Conservation (phyloP, 2,888 invertebrate genomes). For the Macrosiphum euphorbiae region DNA sequence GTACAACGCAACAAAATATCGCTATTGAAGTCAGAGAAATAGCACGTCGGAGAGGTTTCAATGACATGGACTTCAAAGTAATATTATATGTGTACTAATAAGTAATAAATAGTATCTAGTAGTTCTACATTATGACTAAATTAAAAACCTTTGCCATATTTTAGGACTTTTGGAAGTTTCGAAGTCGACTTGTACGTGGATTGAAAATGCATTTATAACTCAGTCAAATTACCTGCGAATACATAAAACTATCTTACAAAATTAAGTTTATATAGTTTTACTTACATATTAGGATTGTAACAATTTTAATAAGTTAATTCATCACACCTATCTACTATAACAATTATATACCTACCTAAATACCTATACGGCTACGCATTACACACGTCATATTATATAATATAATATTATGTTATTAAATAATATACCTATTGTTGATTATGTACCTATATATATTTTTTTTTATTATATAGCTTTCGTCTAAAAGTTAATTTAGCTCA, state of each 20-base stretch:
- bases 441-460: too few species aligned
- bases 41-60: constrained; percentile 70
- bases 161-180: constrained; percentile 52
- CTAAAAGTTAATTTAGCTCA: neutral
- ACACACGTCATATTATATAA: neutral
- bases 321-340: neutral
- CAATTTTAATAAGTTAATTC: neutral
- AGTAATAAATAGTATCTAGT: neutral
- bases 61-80: constrained; percentile 57
- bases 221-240: neutral
- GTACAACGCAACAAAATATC: constrained; percentile 77
- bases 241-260: neutral
- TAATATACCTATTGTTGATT: too few species aligned
- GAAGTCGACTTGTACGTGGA: constrained; percentile 47
- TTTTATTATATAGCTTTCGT: neutral
- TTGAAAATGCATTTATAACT: constrained; percentile 46
- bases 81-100: neutral
- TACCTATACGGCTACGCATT: neutral
- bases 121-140: neutral
- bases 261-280: neutral
- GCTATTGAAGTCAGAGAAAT: constrained; percentile 75
- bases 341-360: neutral
- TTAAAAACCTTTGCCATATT: constrained; percentile 14
- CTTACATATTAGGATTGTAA: neutral
- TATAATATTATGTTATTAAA: too few species aligned